Evolutionary conservation across 2,797 vertebrate species (phyloP), one percentile per base, ranked within the genome.

Genomic region (Lagocephalus sceleratus): DNA sequence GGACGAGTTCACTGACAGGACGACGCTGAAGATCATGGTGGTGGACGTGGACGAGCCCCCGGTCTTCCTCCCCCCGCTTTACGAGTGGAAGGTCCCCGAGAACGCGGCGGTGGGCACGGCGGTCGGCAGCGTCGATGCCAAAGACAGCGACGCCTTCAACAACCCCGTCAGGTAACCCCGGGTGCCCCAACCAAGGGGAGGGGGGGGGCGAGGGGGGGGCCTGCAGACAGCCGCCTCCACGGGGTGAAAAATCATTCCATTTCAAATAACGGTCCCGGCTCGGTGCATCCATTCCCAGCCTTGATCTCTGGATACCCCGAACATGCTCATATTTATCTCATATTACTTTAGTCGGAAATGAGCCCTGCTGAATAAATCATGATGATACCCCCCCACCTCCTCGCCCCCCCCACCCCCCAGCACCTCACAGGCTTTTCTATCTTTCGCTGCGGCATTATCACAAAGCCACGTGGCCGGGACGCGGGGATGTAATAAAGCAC

Each of bases 41-140:
- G 73, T 88, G 57, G 93, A 99, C 17, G 92, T 91, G 23, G 94
- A 99, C 20, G 97, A 99, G 54, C 92, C 94, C n/a, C 96, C 97
- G 0, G 73, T 92, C 59, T 99, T 97, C 68, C 76, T 80, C 3
- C 58, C 51, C 0, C 61, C 86, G 0, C 57, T 59, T 63, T 96
- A 96, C 11, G 22, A 90, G 21, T 94, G 96, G 92, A 91, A 94
- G 47, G 79, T 94, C 57, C 16, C 61, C 2, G 97, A 99, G 78
- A 96, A 85, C 19, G 81, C 73, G 0, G 40, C 49, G 0, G 56
- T 52, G 15, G 94, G 92, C 1, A 86, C 90, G 0, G 50, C 79
- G 62, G 88, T 97, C 16, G 96, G 95, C 12, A 12, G 19, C 0
- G 88, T 99, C 1, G 88, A 79, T 15, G 95, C 95, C 60, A 84